Conservation (phyloP, 2,113 vertebrate genomes). For the Poeciliopsis occidentalis region DNA sequence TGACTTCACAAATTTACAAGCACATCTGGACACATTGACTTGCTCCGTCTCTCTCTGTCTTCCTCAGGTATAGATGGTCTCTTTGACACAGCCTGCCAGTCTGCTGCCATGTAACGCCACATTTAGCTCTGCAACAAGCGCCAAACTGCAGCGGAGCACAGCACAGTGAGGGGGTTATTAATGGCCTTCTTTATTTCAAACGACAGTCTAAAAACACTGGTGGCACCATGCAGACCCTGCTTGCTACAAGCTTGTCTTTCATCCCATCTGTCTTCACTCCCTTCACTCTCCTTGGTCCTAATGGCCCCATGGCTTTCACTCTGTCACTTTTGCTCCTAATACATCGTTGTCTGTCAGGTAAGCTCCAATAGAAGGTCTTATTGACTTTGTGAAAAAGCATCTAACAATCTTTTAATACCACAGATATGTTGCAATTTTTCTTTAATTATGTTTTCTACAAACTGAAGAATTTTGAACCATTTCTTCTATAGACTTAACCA, state of each 20-base stretch:
- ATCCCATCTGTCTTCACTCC: conserved; percentile 72
- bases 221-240: conserved; percentile 67
- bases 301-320: conserved; percentile 58
- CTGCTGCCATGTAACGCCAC: conserved; percentile 64
- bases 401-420: conserved; percentile 39
- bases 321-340: conserved; percentile 48
- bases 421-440: conserved; percentile 10
- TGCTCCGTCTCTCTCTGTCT: conserved; percentile 1
- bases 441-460: conserved; percentile 35
- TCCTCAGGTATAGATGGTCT: conserved; percentile 51
- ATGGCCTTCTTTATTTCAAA: conserved; percentile 77
- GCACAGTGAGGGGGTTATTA: conserved; percentile 76
- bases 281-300: conserved; percentile 60
- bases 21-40: conserved; percentile 22
- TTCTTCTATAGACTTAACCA: background rate
- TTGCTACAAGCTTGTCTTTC: conserved; percentile 71
- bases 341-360: conserved; percentile 47
- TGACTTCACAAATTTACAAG: conserved; percentile 6
- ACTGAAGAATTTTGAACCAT: background rate
- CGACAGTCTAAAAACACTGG: conserved; percentile 76
- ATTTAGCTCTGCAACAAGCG: conserved; percentile 63
- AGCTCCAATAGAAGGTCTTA: conserved; percentile 22
- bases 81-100: conserved; percentile 70
- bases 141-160: conserved; percentile 68
- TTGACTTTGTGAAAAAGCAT: conserved; percentile 27